These are phyloP conservation scores for Channa striata DNA, from an alignment of 2,797 vertebrate genomes.

Conservation along the genomic window DNA sequence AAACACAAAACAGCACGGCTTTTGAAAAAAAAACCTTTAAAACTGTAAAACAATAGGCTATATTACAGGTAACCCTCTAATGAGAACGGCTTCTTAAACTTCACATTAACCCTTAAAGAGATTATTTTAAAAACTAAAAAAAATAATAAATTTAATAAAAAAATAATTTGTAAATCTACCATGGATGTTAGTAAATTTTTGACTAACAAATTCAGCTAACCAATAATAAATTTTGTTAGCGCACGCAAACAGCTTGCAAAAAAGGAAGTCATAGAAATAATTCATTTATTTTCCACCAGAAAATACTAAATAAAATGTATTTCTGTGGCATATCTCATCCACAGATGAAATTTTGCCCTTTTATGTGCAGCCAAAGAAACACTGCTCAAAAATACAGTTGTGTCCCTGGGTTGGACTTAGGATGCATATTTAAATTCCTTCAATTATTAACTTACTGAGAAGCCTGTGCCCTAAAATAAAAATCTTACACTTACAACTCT, in stretches of 20 bases:
- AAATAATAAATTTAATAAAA: not conserved
- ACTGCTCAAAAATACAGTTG: not conserved
- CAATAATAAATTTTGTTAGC: slow-evolving; percentile 6
- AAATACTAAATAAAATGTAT: slow-evolving; percentile 6
- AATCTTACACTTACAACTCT: not conserved
- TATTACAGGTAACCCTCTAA: not conserved
- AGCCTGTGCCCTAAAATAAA: not conserved
- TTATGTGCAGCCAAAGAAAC: not conserved
- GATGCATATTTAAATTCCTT: too few relatives aligned
- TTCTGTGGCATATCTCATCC: not conserved
- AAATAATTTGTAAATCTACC: not conserved
- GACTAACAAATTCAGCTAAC: not conserved
- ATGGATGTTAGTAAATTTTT: not conserved
- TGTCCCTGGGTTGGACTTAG: not conserved
- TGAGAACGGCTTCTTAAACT: slow-evolving; percentile 12
- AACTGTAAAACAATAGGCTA: not conserved
- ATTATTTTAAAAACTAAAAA: not conserved
- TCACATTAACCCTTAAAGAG: slow-evolving; percentile 1
- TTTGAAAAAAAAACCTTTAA: slow-evolving; percentile 12
- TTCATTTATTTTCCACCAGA: not conserved
- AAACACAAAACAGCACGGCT: slow-evolving; percentile 6
- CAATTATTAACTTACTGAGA: not conserved
- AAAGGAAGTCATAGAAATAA: too few relatives aligned
- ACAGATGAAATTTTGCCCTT: not conserved
- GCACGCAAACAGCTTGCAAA: too few relatives aligned